Evolutionary conservation across 2,888 invertebrate genomes (phyloP), one percentile per base, ranked within the genome.

Genomic region (Dicyrtoma fusca): DNA sequence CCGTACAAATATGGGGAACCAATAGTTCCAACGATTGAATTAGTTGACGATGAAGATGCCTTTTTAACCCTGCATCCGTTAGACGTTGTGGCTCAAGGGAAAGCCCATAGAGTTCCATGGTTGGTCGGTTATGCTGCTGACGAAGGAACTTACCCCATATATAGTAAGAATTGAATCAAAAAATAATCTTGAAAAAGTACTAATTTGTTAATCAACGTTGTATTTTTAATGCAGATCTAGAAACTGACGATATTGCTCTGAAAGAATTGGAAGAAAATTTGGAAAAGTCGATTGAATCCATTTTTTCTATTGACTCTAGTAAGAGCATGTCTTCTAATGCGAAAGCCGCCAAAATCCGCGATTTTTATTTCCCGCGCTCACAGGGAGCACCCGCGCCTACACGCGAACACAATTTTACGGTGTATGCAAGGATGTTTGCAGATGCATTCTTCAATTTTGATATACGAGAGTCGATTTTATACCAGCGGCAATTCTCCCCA

Each of bases 41-140:
- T 19, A 25, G 66, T 66, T 6, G 25, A 66, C 14, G 66, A 66
- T 26, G 66, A 34, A 8, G n/a, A 66, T 3, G 51, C 66, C 23
- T 66, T 66, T 13, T 14, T 66, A 11, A 10, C 25, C 19, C 26
- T 26, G 17, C 23, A 49, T 49, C 66, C 66, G 2, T 25, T 66
- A 26, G 47, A 51, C 25, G 26, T 51, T 1, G 8, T 53, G 2
- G 17, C 26, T n/a, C n/a, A 51, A 19, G 51, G 53, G 5, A 26
- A 53, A 11, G 53, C 51, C 26, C 51, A 66, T 19, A 11, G 19
- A 17, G 66, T 66, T 10, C 66, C 66, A 1, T 25, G 21, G 53
- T 3, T 66, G 26, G 51, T 66, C 6, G 66, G 66, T 21, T n/a
- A 51, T n/a, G 53, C 51, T 13, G 26, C 66, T 10, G 47, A 66